phyloP scores from a whole-genome alignment of 2,888 invertebrate genomes.

The Pomacea canaliculata region DNA sequence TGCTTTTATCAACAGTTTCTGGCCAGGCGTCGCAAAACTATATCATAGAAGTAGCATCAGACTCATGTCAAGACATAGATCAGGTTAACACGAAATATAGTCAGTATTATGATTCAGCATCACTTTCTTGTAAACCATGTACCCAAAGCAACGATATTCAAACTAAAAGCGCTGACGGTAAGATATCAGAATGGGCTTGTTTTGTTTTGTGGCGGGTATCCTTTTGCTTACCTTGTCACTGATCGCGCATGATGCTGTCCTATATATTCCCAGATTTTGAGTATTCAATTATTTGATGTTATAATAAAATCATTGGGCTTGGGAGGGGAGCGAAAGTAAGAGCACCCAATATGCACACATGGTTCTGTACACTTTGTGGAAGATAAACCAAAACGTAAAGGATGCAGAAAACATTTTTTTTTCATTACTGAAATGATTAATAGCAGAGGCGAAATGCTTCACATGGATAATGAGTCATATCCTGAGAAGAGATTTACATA shows the following conservation, averaged over 20 bases:
- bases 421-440: not conserved
- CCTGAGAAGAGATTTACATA: too few relatives aligned
- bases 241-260: too few relatives aligned
- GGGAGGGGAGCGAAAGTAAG: too few relatives aligned
- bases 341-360: too few relatives aligned
- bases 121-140: slow-evolving; percentile 50
- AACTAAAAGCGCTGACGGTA: slow-evolving; percentile 54
- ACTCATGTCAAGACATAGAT: slow-evolving; percentile 40
- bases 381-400: too few relatives aligned
- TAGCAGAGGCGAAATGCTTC: too few relatives aligned
- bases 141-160: slow-evolving; percentile 47
- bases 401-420: too few relatives aligned
- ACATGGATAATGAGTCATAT: too few relatives aligned
- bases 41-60: slow-evolving; percentile 23
- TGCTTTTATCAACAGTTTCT: not conserved
- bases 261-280: too few relatives aligned
- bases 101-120: slow-evolving; percentile 56
- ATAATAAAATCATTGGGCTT: too few relatives aligned
- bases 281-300: too few relatives aligned
- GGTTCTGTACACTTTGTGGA: not conserved
- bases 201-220: not conserved
- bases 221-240: not conserved
- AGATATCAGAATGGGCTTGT: slow-evolving; percentile 11
- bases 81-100: slow-evolving; percentile 20
- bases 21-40: not conserved